A percentile compares a stretch with the other conserved stretches of the same genome.
These are phyloP conservation scores for Luperina nickerlii DNA, from an alignment of 2,888 invertebrate species.

Conservation along the genomic window DNA sequence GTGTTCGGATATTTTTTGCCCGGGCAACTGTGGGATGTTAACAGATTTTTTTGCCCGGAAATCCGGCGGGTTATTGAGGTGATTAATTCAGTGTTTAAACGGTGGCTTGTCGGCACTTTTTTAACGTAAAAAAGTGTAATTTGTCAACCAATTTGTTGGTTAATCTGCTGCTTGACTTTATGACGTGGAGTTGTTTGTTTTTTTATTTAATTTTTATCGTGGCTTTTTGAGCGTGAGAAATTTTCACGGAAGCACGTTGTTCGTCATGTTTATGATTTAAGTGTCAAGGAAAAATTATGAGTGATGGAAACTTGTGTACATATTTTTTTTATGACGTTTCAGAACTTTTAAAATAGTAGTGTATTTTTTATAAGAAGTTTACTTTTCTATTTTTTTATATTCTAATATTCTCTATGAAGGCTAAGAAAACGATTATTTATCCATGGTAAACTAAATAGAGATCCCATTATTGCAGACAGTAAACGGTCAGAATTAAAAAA, in stretches of 20 bases:
- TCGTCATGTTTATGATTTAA: background rate
- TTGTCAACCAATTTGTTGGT: slow-evolving; percentile 66
- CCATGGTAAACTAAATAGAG: background rate
- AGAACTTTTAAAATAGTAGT: background rate
- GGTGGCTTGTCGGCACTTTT: slow-evolving; percentile 64
- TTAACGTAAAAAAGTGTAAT: slow-evolving; percentile 69
- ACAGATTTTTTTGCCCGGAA: slow-evolving; percentile 82
- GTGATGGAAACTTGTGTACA: too few relatives aligned
- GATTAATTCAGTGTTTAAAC: slow-evolving; percentile 78
- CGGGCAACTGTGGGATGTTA: slow-evolving; percentile 73
- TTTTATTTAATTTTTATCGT: slow-evolving; percentile 33
- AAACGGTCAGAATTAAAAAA: background rate
- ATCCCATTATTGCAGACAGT: background rate
- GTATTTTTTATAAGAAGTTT: background rate
- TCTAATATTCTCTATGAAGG: background rate
- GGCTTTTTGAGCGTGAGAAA: slow-evolving; percentile 42
- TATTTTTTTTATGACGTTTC: background rate
- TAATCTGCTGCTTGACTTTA: slow-evolving; percentile 52
- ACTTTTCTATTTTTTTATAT: background rate
- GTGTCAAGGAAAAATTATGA: background rate
- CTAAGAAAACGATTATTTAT: background rate
- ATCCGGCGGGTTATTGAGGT: slow-evolving; percentile 74
- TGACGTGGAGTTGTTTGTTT: slow-evolving; percentile 43
- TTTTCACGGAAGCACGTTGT: slow-evolving; percentile 21
- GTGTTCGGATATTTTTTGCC: slow-evolving; percentile 79